Conservation (phyloP, 2,113 vertebrate species). For the Patagioenas fasciata region DNA sequence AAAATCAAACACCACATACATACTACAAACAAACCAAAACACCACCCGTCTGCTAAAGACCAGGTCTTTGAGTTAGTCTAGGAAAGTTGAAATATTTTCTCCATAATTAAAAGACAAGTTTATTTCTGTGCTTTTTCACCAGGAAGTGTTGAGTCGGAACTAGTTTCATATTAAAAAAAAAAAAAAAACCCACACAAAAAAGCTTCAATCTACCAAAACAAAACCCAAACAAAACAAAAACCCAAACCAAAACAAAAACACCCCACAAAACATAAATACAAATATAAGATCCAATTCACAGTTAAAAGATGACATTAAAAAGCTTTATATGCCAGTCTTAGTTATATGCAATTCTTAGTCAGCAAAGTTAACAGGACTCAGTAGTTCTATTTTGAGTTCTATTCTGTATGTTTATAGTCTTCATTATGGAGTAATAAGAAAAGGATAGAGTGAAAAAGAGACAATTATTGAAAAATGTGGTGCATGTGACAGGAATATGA, state of each 20-base stretch:
- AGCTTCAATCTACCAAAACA: not conserved
- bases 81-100: not conserved
- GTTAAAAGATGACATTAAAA: not conserved
- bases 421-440: not conserved
- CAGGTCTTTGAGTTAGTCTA: not conserved
- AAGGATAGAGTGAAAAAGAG: not conserved
- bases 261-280: too few relatives aligned
- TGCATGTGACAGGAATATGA: not conserved
- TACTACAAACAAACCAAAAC: not conserved
- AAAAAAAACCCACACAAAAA: not conserved
- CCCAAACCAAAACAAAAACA: not conserved
- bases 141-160: not conserved
- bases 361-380: not conserved
- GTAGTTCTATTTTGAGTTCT: not conserved
- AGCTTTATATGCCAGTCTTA: not conserved
- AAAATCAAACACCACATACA: too few relatives aligned
- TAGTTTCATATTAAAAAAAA: not conserved
- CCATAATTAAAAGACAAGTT: not conserved
- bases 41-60: not conserved
- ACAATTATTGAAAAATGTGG: not conserved
- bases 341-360: not conserved
- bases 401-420: not conserved
- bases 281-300: not conserved
- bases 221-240: not conserved
- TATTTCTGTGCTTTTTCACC: not conserved